These are phyloP conservation scores for Cyphomyrus plagiostoma DNA, from an alignment of 2,113 vertebrate species.

Conservation along the genomic window DNA sequence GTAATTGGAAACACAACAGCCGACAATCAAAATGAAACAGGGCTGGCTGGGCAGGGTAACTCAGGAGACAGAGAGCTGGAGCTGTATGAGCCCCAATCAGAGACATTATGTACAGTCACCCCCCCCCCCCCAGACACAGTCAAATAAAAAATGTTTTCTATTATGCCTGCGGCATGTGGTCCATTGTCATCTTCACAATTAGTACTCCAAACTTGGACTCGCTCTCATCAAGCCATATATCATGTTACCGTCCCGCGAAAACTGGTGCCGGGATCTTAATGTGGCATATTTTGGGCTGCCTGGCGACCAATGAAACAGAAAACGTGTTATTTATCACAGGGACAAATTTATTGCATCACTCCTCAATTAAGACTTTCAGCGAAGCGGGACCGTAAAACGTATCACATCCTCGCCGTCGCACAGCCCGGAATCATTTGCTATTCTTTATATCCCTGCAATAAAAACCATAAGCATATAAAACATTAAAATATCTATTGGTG, in stretches of 20 bases:
- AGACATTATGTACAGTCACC: background rate
- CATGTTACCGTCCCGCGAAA: background rate
- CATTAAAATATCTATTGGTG: background rate
- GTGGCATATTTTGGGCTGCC: background rate
- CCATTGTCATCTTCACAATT: background rate
- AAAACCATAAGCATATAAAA: conserved; percentile 4
- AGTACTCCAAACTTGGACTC: background rate
- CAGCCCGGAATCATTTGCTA: background rate
- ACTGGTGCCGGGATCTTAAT: background rate
- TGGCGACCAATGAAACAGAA: background rate
- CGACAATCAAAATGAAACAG: background rate
- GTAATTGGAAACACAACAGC: conserved; percentile 20
- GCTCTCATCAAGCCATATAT: background rate
- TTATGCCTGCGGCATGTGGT: background rate
- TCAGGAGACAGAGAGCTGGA: background rate
- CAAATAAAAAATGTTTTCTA: conserved; percentile 4
- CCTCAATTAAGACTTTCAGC: background rate
- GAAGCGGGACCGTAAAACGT: background rate
- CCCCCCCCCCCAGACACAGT: background rate
- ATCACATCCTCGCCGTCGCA: background rate
- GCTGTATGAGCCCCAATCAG: background rate
- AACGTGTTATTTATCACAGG: background rate
- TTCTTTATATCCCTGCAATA: background rate
- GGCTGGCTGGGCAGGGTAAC: background rate
- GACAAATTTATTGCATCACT: background rate